phyloP scores from a whole-genome alignment of 2,888 invertebrate genomes.

The Macaria liturata region DNA sequence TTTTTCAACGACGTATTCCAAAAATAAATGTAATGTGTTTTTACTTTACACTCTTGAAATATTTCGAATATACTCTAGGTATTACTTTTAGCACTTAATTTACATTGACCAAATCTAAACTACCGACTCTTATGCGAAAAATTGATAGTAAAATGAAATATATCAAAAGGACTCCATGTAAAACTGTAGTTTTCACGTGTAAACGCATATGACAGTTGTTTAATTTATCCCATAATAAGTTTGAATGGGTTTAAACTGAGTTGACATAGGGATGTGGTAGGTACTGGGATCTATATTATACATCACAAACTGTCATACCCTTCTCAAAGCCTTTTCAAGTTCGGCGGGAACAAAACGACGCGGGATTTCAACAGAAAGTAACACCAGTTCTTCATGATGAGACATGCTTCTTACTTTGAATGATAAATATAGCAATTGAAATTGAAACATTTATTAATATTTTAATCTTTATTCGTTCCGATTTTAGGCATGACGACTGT shows the following conservation, averaged over 20 bases:
- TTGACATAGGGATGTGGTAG: conserved; percentile 34
- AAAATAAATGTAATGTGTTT: too few relatives aligned
- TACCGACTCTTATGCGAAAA: not conserved
- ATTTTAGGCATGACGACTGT: too few relatives aligned
- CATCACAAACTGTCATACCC: conserved; percentile 60
- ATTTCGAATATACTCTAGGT: too few relatives aligned
- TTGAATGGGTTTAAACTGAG: conserved; percentile 39
- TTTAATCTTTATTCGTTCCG: too few relatives aligned
- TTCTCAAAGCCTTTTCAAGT: conserved; percentile 53
- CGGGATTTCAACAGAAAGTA: conserved; percentile 30
- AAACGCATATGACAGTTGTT: conserved; percentile 28
- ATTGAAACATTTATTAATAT: not conserved
- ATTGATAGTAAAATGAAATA: too few relatives aligned
- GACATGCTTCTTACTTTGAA: not conserved
- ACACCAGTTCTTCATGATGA: conserved; percentile 10
- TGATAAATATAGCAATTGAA: too few relatives aligned
- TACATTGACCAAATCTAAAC: not conserved
- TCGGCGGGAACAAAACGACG: conserved; percentile 46
- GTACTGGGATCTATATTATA: conserved; percentile 39
- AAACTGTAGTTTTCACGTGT: not conserved
- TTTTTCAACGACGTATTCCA: too few relatives aligned
- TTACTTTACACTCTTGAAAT: too few relatives aligned
- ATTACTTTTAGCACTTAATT: too few relatives aligned
- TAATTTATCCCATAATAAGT: conserved; percentile 36
- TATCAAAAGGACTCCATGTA: too few relatives aligned